Conservation (phyloP, 2,113 vertebrate genomes). For the Sebastes schlegelii region DNA sequence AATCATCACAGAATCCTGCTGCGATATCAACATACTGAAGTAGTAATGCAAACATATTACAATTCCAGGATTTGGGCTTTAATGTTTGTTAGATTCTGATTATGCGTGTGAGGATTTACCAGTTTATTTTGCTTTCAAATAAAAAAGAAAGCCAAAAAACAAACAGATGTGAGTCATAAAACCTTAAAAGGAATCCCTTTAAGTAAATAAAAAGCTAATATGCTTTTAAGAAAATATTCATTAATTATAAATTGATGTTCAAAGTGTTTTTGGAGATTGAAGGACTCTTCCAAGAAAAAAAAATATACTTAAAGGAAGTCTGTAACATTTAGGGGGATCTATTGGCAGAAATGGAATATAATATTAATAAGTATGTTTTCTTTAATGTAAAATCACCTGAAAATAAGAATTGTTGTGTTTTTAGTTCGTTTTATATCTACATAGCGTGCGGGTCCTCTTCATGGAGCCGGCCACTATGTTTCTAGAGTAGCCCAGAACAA, state of each 20-base stretch:
- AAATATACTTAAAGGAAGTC: neutral
- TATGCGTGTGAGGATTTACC: neutral
- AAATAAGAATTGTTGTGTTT: too few relatives aligned
- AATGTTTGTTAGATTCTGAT: constrained; percentile 5
- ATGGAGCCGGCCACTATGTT: too few relatives aligned
- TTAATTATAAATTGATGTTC: neutral
- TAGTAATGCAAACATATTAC: constrained; percentile 17
- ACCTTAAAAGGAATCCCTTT: neutral
- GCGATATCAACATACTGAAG: constrained; percentile 11
- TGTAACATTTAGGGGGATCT: neutral
- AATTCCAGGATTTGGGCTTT: constrained; percentile 30
- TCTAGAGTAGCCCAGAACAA: too few relatives aligned
- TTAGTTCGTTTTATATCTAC: too few relatives aligned
- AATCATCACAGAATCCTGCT: constrained; percentile 31
- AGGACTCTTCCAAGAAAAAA: neutral
- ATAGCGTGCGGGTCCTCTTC: too few relatives aligned
- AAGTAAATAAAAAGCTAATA: neutral
- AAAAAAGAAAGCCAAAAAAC: neutral
- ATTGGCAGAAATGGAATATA: too few relatives aligned
- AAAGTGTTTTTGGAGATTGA: neutral
- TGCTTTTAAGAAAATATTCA: neutral
- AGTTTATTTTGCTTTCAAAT: constrained; percentile 18
- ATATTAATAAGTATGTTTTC: too few relatives aligned
- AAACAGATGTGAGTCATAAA: neutral
- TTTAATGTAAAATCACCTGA: too few relatives aligned